These are phyloP conservation scores for Hyperopisus bebe DNA, from an alignment of 2,113 vertebrate genomes.

Conservation along the genomic window DNA sequence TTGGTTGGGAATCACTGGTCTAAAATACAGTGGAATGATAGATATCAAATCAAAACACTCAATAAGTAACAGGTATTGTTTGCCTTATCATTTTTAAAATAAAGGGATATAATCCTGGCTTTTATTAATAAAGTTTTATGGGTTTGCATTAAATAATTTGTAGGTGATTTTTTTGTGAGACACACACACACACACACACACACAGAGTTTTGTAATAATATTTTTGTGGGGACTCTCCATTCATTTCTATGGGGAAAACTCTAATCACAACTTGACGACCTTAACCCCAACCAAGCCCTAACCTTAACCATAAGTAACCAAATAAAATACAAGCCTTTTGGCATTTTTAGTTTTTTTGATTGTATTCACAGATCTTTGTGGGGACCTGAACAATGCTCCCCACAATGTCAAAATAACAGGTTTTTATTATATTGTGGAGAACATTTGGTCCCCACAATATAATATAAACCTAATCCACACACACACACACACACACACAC, in stretches of 20 bases:
- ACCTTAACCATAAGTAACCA: neutral
- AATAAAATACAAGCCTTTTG: neutral
- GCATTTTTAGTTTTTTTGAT: neutral
- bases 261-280: neutral
- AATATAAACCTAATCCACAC: neutral
- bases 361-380: neutral
- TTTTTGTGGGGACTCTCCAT: neutral
- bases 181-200: too few species aligned
- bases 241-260: neutral
- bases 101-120: neutral
- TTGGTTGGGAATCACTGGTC: neutral
- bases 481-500: slow-evolving; percentile 8
- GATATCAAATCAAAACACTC: neutral
- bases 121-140: neutral
- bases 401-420: too few species aligned
- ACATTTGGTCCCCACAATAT: neutral
- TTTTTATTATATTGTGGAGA: neutral
- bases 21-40: slow-evolving; percentile 15
- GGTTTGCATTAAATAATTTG: neutral
- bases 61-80: neutral
- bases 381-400: neutral
- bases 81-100: neutral
- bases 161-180: neutral
- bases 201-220: too few species aligned
- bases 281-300: neutral